Evolutionary conservation across 2,888 invertebrate species (phyloP).

Genomic region (Beris morrisii): DNA sequence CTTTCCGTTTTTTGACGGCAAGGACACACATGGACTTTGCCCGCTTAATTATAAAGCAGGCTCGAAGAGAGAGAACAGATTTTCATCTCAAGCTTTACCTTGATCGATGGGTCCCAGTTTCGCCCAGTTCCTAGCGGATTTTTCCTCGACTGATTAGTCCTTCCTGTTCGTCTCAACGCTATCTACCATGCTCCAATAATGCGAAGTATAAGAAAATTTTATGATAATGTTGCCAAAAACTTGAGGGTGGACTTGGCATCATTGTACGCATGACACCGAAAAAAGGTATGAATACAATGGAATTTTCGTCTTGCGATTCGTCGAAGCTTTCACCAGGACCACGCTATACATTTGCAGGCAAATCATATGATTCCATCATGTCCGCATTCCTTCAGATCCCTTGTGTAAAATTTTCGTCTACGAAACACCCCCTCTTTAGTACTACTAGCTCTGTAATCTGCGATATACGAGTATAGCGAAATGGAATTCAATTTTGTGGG

Average conservation of each 20-base stretch:
- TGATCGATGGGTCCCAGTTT: too few species aligned
- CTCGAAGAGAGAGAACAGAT: too few species aligned
- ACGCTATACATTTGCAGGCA: neutral
- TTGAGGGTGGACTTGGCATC: conserved; percentile 21
- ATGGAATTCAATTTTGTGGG: conserved; percentile 8
- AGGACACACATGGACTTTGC: too few species aligned
- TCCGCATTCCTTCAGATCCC: conserved; percentile 35
- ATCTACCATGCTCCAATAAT: too few species aligned
- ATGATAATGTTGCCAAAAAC: conserved; percentile 8
- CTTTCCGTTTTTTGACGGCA: too few species aligned
- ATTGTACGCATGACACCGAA: conserved; percentile 8
- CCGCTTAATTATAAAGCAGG: too few species aligned
- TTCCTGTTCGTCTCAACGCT: too few species aligned
- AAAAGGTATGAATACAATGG: conserved; percentile 1
- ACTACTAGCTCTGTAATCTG: conserved; percentile 6
- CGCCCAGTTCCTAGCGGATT: too few species aligned
- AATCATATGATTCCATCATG: conserved; percentile 39
- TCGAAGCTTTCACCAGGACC: conserved; percentile 21
- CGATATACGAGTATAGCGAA: neutral
- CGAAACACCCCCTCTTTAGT: neutral
- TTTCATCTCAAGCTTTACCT: too few species aligned
- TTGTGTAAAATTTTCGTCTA: conserved; percentile 30
- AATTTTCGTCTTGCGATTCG: conserved; percentile 15
- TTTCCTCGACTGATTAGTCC: too few species aligned
- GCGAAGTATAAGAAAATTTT: too few species aligned